Percentiles rank a stretch among this genome's conserved stretches.
These are phyloP conservation scores for Mus caroli DNA, from an alignment of 2,797 vertebrate genomes.

Conservation along the genomic window DNA sequence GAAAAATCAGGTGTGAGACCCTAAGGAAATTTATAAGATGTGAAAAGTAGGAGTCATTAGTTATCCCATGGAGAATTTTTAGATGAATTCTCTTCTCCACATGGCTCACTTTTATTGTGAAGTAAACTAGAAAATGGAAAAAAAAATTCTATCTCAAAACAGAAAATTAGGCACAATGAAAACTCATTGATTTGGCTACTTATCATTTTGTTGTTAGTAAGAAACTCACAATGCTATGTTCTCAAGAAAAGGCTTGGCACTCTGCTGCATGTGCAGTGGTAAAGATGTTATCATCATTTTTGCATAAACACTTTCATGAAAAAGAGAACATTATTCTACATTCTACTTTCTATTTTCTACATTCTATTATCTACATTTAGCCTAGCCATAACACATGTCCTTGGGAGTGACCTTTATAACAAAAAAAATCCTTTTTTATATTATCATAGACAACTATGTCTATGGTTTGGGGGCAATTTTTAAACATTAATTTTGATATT, in stretches of 20 bases:
- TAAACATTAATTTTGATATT: not conserved
- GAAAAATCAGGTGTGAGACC: slow-evolving; percentile 87
- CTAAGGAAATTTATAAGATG: slow-evolving; percentile 87
- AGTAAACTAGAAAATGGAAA: slow-evolving; percentile 75
- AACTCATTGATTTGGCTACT: slow-evolving; percentile 61
- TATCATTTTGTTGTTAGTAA: slow-evolving; percentile 39
- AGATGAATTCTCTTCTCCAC: slow-evolving; percentile 84
- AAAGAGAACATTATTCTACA: slow-evolving; percentile 16
- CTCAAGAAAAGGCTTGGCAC: slow-evolving; percentile 27
- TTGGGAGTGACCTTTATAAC: not conserved
- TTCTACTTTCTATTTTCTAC: too few relatives aligned
- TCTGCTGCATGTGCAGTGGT: not conserved
- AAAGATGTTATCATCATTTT: slow-evolving; percentile 43
- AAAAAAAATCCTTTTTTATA: not conserved
- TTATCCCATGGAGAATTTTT: slow-evolving; percentile 87
- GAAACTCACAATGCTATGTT: slow-evolving; percentile 51
- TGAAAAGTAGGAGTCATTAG: slow-evolving; percentile 78
- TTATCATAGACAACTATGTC: not conserved
- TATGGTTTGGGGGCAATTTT: not conserved
- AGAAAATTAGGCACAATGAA: slow-evolving; percentile 65
- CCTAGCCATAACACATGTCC: not conserved
- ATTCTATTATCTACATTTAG: not conserved
- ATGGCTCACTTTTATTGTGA: slow-evolving; percentile 80
- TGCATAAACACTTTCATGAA: slow-evolving; percentile 31
- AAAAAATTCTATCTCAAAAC: slow-evolving; percentile 67